phyloP scores from a whole-genome alignment of 2,797 vertebrate species.

The Pempheris klunzingeri region DNA sequence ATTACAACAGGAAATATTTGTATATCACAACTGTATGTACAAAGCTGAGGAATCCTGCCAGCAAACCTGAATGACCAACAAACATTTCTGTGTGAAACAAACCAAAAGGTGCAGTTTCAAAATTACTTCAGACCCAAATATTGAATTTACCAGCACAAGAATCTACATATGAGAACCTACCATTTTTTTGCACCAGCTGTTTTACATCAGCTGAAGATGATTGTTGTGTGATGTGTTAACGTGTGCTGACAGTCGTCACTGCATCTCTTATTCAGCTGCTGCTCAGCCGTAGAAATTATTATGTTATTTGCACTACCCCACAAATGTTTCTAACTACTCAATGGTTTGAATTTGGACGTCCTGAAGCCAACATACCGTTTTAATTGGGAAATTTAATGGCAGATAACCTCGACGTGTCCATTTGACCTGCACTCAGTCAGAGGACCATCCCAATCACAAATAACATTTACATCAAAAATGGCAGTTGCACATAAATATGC shows the following conservation, averaged over 20 bases:
- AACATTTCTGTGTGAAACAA: conserved; percentile 22
- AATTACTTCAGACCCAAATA: conserved; percentile 32
- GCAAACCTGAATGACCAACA: conserved; percentile 16
- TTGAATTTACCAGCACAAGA: conserved; percentile 13
- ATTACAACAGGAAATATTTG: conserved; percentile 51
- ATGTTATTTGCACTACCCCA: conserved; percentile 75
- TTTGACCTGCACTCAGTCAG: conserved; percentile 13
- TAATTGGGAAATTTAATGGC: conserved; percentile 7
- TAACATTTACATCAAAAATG: conserved; percentile 43
- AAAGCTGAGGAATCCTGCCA: conserved; percentile 35
- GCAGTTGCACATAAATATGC: conserved; percentile 57
- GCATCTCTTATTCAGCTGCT: conserved; percentile 15
- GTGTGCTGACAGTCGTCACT: not conserved
- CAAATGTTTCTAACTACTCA: conserved; percentile 32
- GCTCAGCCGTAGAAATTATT: conserved; percentile 24
- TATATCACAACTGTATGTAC: conserved; percentile 50
- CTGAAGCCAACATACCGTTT: conserved; percentile 21
- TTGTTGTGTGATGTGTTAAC: not conserved
- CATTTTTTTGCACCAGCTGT: conserved; percentile 16
- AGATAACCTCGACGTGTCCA: conserved; percentile 13
- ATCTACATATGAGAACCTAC: not conserved
- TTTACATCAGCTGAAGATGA: conserved; percentile 10
- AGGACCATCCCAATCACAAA: conserved; percentile 27
- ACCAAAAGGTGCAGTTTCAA: conserved; percentile 50
- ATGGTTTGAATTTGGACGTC: conserved; percentile 43